Percentiles rank a stretch among this genome's conserved stretches.
Evolutionary conservation across 1,140 invertebrate genomes (phyloP).

Genomic region (Galleria mellonella): DNA sequence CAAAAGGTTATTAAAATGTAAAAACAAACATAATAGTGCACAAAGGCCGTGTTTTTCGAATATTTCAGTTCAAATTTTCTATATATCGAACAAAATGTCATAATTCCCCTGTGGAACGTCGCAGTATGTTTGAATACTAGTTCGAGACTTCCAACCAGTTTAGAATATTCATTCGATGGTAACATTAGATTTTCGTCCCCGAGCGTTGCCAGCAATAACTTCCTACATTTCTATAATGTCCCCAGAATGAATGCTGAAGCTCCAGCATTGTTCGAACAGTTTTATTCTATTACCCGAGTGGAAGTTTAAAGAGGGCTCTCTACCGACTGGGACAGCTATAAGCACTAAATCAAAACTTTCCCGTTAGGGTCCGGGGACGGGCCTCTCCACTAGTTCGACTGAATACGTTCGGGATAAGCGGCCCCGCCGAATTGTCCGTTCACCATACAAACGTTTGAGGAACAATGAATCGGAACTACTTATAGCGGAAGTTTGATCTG

Average conservation of each 20-base stretch:
- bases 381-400: conserved; percentile 29
- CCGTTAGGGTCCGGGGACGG: conserved; percentile 35
- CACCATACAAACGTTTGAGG: conserved; percentile 26
- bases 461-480: conserved; percentile 1
- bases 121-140: conserved; percentile 14
- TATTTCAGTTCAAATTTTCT: too few species aligned
- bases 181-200: conserved; percentile 39
- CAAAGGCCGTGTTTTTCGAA: too few species aligned
- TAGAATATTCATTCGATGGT: conserved; percentile 47
- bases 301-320: conserved; percentile 65
- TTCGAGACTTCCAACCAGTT: conserved; percentile 23
- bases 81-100: too few species aligned
- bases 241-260: conserved; percentile 45
- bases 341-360: conserved; percentile 72
- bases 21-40: too few species aligned
- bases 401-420: conserved; percentile 36
- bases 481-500: conserved; percentile 1
- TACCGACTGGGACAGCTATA: conserved; percentile 56
- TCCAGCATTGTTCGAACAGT: conserved; percentile 55
- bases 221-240: conserved; percentile 45
- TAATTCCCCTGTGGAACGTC: conserved; percentile 11
- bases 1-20: too few species aligned
- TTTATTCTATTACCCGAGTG: conserved; percentile 67
- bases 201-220: conserved; percentile 38
- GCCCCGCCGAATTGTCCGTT: conserved; percentile 27